Percentiles rank a stretch among this genome's conserved stretches.
Conservation (phyloP, 2,113 vertebrate species). For the Campylomormyrus tamandua region DNA sequence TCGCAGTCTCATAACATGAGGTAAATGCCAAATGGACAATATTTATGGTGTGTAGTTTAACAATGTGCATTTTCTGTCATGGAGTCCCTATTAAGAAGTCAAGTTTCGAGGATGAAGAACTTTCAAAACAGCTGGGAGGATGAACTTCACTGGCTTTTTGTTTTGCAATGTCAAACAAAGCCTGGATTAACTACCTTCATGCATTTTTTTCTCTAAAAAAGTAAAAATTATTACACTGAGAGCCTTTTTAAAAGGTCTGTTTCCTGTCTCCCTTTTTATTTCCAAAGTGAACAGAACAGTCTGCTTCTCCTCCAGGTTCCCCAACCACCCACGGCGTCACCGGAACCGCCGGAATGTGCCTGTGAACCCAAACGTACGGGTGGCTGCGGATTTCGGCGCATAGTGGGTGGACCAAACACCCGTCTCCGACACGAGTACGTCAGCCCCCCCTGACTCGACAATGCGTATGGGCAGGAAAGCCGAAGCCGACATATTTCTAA, state of each 20-base stretch:
- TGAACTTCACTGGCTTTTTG: not conserved
- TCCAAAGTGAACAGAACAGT: not conserved
- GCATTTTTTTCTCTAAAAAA: not conserved
- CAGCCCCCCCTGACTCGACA: not conserved
- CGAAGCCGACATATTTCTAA: not conserved
- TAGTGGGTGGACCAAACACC: not conserved
- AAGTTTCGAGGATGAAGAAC: not conserved
- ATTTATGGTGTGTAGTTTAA: not conserved
- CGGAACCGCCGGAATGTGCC: not conserved
- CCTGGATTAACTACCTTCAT: not conserved
- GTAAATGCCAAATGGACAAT: not conserved
- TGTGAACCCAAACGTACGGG: not conserved
- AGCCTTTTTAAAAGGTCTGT: not conserved
- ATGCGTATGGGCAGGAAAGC: not conserved
- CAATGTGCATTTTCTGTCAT: not conserved
- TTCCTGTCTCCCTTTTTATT: not conserved
- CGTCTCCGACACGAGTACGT: too few relatives aligned
- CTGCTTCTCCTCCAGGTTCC: not conserved
- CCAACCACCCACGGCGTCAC: not conserved
- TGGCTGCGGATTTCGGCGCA: too few relatives aligned
- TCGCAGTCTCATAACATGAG: not conserved
- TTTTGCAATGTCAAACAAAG: not conserved
- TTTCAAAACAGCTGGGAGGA: not conserved
- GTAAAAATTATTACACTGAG: not conserved
- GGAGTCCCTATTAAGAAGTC: not conserved